These are phyloP conservation scores for Thunnus thynnus DNA, from an alignment of 2,113 vertebrate genomes.

Conservation along the genomic window DNA sequence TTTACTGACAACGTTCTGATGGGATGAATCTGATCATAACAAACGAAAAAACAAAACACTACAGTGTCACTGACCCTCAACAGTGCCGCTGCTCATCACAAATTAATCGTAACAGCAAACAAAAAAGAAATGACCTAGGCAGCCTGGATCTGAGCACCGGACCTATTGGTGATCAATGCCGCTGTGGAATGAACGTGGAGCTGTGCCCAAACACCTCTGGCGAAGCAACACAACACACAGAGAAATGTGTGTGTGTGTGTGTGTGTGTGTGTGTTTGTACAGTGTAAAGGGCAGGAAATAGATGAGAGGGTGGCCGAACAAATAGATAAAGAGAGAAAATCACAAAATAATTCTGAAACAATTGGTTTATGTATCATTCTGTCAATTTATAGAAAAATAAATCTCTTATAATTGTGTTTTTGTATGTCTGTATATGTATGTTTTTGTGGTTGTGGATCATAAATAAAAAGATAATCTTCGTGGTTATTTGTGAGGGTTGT, in stretches of 20 bases:
- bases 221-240: constrained; percentile 38
- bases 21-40: constrained; percentile 1
- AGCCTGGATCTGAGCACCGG: constrained; percentile 46
- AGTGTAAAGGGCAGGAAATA: constrained; percentile 1
- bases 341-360: background rate
- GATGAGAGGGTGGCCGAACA: background rate
- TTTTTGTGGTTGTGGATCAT: too few species aligned
- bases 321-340: background rate
- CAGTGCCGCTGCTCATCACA: background rate
- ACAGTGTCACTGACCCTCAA: background rate
- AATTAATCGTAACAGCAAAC: constrained; percentile 37
- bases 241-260: constrained; percentile 9
- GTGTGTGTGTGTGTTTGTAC: background rate
- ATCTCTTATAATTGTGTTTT: too few species aligned
- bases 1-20: background rate
- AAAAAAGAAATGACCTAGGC: constrained; percentile 47
- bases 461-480: too few species aligned
- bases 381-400: too few species aligned
- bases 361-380: too few species aligned
- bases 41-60: background rate
- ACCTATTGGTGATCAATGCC: constrained; percentile 76
- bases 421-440: too few species aligned
- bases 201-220: constrained; percentile 79
- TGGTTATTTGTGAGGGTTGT: too few species aligned
- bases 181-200: constrained; percentile 77